Percentiles rank a stretch among this genome's conserved stretches.
phyloP scores from a whole-genome alignment of 2,797 vertebrate species.

The Anas bahamensis region DNA sequence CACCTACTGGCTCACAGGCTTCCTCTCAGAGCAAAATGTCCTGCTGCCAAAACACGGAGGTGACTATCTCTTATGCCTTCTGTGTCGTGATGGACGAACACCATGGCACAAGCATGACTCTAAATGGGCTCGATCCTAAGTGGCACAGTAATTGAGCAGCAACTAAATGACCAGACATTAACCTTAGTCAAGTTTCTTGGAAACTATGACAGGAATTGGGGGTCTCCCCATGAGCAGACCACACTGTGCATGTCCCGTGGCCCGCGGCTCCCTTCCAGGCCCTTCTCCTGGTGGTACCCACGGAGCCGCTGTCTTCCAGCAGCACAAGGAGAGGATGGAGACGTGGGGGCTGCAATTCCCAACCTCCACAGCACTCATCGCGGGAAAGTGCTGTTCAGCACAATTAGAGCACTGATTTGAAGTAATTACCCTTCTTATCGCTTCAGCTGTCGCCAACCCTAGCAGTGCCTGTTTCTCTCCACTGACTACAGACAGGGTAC shows the following conservation, averaged over 20 bases:
- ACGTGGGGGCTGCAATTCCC: background rate
- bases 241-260: background rate
- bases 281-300: background rate
- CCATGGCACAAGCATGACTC: fast-evolving
- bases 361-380: background rate
- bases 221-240: background rate
- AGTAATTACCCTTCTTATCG: background rate
- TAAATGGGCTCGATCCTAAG: background rate
- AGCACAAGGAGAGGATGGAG: background rate
- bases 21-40: background rate
- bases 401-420: background rate
- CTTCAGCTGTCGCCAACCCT: background rate
- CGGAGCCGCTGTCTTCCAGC: background rate
- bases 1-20: background rate
- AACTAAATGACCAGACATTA: background rate
- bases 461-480: background rate
- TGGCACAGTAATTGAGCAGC: background rate
- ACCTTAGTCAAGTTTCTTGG: background rate
- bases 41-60: background rate
- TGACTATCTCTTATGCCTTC: background rate
- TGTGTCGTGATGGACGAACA: background rate
- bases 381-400: background rate
- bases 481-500: background rate
- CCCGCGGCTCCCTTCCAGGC: background rate
- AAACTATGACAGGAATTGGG: background rate